Conservation (phyloP, 2,888 invertebrate species). For the Lycocerus yunnanus region DNA sequence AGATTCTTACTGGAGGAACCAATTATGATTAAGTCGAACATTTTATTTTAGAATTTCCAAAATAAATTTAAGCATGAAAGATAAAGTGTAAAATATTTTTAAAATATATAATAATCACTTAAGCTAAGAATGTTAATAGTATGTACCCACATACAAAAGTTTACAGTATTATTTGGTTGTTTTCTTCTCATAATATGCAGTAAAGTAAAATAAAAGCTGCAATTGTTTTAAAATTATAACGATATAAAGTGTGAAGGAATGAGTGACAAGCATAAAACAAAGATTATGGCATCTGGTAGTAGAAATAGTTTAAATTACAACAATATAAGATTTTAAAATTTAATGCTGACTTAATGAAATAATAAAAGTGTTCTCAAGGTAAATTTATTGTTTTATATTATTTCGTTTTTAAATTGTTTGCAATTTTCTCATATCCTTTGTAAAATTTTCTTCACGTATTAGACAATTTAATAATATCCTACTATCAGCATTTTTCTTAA, state of each 20-base stretch:
- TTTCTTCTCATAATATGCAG: neutral
- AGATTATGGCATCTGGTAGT: neutral
- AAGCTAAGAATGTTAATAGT: neutral
- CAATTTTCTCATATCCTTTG: neutral
- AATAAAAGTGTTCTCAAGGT: neutral
- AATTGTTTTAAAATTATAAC: neutral
- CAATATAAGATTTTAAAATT: neutral
- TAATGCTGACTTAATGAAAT: neutral
- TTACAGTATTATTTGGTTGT: neutral
- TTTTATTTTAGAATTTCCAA: too few species aligned
- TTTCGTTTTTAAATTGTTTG: neutral
- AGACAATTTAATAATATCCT: neutral
- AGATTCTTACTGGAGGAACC: too few species aligned
- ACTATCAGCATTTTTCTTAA: neutral
- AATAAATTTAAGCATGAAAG: too few species aligned
- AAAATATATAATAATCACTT: too few species aligned
- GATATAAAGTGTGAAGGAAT: neutral
- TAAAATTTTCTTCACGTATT: neutral
- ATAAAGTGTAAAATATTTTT: too few species aligned
- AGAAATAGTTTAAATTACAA: neutral
- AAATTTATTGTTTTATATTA: neutral
- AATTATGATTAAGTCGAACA: too few species aligned
- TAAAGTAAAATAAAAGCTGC: neutral
- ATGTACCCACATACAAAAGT: neutral
- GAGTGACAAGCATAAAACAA: neutral